These are phyloP conservation scores for Tangara arthus DNA, from an alignment of 2,797 vertebrate genomes.

Conservation along the genomic window DNA sequence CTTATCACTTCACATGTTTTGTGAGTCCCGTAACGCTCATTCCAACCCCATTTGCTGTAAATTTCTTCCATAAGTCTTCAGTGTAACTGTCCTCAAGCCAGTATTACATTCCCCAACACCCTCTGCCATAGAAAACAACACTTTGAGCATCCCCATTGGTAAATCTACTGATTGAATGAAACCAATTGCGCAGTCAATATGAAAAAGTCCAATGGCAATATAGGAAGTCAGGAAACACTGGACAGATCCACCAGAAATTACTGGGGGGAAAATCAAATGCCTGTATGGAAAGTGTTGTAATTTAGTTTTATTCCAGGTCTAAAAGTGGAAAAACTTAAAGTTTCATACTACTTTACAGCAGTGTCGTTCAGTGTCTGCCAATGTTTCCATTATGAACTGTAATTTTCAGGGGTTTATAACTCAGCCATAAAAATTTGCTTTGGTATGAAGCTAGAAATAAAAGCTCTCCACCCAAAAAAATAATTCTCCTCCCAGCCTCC, in stretches of 20 bases:
- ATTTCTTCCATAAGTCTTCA: not conserved
- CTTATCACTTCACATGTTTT: slow-evolving; percentile 16
- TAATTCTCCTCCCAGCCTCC: not conserved
- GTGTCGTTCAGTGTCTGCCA: slow-evolving; percentile 62
- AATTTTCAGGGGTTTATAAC: slow-evolving; percentile 69
- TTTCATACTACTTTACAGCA: slow-evolving; percentile 47
- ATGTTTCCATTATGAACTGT: slow-evolving; percentile 71
- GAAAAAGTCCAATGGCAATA: slow-evolving; percentile 50
- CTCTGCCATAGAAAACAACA: not conserved
- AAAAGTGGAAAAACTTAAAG: slow-evolving; percentile 68
- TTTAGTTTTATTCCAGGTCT: slow-evolving; percentile 64
- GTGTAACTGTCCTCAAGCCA: not conserved
- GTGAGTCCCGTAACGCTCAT: not conserved
- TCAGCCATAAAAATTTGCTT: slow-evolving; percentile 60
- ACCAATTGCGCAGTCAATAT: slow-evolving; percentile 12
- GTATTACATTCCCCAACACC: not conserved
- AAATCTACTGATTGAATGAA: not conserved
- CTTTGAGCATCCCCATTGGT: not conserved
- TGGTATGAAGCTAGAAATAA: slow-evolving; percentile 50
- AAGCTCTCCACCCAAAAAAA: not conserved
- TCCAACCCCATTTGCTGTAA: not conserved
- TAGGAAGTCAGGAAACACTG: slow-evolving; percentile 41
- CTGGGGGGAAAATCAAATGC: slow-evolving; percentile 38
- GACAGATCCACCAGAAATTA: slow-evolving; percentile 47
- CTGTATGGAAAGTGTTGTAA: slow-evolving; percentile 57